Conservation (phyloP, 1,140 invertebrate species). For the Euglossa dilemma region DNA sequence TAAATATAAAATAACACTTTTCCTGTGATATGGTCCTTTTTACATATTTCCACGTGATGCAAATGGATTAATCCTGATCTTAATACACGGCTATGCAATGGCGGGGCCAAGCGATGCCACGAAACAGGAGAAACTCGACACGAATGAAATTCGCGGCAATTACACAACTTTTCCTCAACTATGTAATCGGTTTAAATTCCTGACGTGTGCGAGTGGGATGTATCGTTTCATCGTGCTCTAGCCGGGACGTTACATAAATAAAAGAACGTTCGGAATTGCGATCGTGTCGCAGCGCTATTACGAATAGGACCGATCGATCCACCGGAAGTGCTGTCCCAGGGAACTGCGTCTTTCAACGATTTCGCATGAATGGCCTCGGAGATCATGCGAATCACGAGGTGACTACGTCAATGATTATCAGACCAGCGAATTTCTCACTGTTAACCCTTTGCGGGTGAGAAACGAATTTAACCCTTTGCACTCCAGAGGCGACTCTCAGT, state of each 20-base stretch:
- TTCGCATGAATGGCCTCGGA: slow-evolving; percentile 11
- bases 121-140: background rate
- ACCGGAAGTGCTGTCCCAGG: background rate
- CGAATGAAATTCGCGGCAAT: slow-evolving; percentile 4
- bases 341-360: slow-evolving; percentile 10
- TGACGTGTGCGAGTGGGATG: background rate
- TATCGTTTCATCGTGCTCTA: background rate
- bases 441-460: too few species aligned
- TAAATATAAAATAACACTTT: too few species aligned
- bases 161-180: slow-evolving; percentile 8
- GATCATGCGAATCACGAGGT: background rate
- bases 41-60: too few species aligned
- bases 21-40: too few species aligned
- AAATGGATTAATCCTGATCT: background rate
- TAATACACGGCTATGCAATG: too few species aligned
- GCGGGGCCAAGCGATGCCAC: too few species aligned
- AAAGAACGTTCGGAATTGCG: background rate
- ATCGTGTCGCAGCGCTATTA: background rate
- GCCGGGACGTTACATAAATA: background rate
- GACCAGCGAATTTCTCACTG: background rate
- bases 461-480: too few species aligned
- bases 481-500: too few species aligned
- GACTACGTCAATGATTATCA: background rate
- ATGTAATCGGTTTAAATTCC: slow-evolving; percentile 23
- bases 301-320: background rate